These are phyloP conservation scores for Phenacoccus solenopsis DNA, from an alignment of 1,140 invertebrate genomes.

Conservation along the genomic window DNA sequence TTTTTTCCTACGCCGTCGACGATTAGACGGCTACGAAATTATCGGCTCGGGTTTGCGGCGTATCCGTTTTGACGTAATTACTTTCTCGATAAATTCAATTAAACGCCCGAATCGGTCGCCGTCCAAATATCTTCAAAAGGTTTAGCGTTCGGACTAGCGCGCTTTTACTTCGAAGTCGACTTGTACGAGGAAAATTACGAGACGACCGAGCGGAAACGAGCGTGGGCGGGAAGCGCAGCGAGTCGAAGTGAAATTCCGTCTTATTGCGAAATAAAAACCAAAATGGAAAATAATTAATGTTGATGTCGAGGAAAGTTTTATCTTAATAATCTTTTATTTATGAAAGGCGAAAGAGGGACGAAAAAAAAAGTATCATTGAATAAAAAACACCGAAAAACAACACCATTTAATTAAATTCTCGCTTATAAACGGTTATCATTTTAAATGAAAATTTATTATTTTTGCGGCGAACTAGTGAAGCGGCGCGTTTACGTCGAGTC, in stretches of 20 bases:
- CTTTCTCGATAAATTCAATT: no score
- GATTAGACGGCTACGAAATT: no score
- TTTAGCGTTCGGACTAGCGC: neutral
- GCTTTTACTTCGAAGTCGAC: neutral
- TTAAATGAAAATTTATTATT: neutral
- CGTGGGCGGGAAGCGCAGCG: no score
- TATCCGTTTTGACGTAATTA: neutral
- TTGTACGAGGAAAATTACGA: neutral
- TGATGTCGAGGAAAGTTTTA: neutral
- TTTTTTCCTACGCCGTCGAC: no score
- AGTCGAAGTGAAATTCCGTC: neutral
- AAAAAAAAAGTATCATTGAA: neutral
- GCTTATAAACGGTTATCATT: neutral
- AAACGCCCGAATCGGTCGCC: no score
- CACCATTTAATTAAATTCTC: neutral
- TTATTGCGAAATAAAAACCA: neutral
- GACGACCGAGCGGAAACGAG: neutral
- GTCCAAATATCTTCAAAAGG: neutral
- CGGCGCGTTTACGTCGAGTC: no score
- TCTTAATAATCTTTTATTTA: neutral
- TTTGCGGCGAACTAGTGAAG: neutral
- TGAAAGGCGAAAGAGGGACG: no score
- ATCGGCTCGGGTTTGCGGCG: neutral
- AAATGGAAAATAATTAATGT: neutral
- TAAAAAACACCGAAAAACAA: neutral